Conservation (phyloP, 1,140 invertebrate genomes). For the Drosophila seguyi region DNA sequence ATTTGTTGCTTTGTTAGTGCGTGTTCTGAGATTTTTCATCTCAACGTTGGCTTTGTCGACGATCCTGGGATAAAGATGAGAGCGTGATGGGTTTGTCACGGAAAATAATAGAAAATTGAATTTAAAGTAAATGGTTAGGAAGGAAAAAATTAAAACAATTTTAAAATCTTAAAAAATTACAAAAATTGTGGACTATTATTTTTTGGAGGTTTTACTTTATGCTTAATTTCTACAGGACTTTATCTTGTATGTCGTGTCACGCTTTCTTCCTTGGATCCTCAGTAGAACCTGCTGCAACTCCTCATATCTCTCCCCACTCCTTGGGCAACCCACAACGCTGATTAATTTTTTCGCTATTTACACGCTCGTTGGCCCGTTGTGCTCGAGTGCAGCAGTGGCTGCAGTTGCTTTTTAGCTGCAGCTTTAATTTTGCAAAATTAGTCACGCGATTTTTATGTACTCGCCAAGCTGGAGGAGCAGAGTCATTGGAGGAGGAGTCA, state of each 20-base stretch:
- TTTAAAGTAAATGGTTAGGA: neutral
- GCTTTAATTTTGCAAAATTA: slow-evolving; percentile 82
- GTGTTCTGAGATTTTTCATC: slow-evolving; percentile 77
- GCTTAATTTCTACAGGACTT: neutral
- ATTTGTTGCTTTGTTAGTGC: slow-evolving; percentile 83
- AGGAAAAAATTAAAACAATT: too few relatives aligned
- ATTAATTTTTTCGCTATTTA: slow-evolving; percentile 84
- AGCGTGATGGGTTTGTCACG: slow-evolving; percentile 22
- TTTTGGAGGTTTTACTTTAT: neutral
- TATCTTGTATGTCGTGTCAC: slow-evolving; percentile 34
- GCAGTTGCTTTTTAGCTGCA: slow-evolving; percentile 42
- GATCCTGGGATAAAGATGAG: slow-evolving; percentile 26
- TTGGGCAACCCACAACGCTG: slow-evolving; percentile 42
- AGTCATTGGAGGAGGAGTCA: slow-evolving; percentile 4
- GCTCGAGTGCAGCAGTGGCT: slow-evolving; percentile 37
- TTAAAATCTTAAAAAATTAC: too few relatives aligned
- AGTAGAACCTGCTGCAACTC: slow-evolving; percentile 42
- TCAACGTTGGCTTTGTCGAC: slow-evolving; percentile 11
- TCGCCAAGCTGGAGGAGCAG: slow-evolving; percentile 49
- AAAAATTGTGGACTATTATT: too few relatives aligned
- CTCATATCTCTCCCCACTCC: slow-evolving; percentile 14
- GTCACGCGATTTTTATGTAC: slow-evolving; percentile 84
- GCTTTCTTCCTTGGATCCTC: slow-evolving; percentile 24
- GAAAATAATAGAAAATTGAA: too few relatives aligned
- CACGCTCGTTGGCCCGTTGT: slow-evolving; percentile 75